These are phyloP conservation scores for Eudemis profundana DNA, from an alignment of 2,888 invertebrate genomes.

Conservation along the genomic window DNA sequence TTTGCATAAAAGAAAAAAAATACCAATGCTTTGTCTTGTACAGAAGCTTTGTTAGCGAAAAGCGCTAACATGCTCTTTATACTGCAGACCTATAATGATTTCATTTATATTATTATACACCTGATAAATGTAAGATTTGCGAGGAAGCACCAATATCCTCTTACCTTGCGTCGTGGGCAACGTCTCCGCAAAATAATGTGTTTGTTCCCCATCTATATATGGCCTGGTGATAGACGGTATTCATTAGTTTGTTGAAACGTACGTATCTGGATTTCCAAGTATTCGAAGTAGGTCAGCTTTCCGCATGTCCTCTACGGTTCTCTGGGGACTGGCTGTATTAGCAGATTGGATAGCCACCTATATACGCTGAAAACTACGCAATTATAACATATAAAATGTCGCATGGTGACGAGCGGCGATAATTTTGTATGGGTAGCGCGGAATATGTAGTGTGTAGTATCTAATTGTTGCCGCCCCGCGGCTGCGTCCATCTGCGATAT, in stretches of 20 bases:
- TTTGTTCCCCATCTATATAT: neutral
- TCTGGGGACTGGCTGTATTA: constrained; percentile 61
- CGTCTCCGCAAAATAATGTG: neutral
- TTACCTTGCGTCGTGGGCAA: neutral
- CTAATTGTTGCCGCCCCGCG: no score
- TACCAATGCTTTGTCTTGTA: no score
- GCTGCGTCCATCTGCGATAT: no score
- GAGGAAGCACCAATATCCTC: neutral
- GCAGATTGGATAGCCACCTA: constrained; percentile 61
- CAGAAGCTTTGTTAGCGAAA: no score
- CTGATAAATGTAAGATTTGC: neutral
- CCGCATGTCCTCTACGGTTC: constrained; percentile 43
- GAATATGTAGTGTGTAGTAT: neutral
- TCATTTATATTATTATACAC: neutral
- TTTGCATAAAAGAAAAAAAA: no score
- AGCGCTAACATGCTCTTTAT: no score
- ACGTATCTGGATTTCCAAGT: constrained; percentile 5
- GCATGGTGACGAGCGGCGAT: no score
- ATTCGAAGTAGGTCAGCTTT: constrained; percentile 27
- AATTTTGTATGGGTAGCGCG: neutral
- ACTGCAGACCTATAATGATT: no score
- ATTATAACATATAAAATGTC: constrained; percentile 31
- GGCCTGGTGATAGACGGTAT: neutral
- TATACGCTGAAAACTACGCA: constrained; percentile 43
- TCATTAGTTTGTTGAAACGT: constrained; percentile 8